Conservation (phyloP, 2,888 invertebrate genomes). For the Hydrotaea diabolus region DNA sequence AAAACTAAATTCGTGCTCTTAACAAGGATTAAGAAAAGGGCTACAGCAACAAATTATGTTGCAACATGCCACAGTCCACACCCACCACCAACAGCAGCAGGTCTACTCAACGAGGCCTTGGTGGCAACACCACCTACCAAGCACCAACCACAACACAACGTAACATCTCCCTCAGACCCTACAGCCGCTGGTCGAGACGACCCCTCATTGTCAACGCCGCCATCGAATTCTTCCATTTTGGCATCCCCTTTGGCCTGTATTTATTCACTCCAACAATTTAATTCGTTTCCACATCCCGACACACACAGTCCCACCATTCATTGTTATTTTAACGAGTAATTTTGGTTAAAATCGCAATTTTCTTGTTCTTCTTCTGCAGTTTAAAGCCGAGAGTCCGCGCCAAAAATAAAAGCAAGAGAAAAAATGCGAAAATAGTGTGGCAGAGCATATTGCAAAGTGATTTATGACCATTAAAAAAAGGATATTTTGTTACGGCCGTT, state of each 20-base stretch:
- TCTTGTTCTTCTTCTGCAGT: neutral
- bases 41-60: conserved; percentile 54
- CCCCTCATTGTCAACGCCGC: neutral
- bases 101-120: neutral
- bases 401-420: no score
- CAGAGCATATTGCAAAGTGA: conserved; percentile 49
- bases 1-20: conserved; percentile 6
- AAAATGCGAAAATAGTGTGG: conserved; percentile 28
- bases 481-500: conserved; percentile 41
- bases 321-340: conserved; percentile 34
- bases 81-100: neutral
- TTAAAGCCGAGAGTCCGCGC: neutral
- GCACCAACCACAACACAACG: conserved; percentile 44
- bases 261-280: conserved; percentile 59
- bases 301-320: neutral
- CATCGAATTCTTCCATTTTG: neutral
- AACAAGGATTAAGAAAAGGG: conserved; percentile 10
- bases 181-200: neutral
- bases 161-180: neutral
- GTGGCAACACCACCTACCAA: conserved; percentile 12
- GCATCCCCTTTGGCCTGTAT: conserved; percentile 25
- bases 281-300: neutral
- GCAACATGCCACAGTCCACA: conserved; percentile 60
- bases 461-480: conserved; percentile 61
- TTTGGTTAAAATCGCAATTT: conserved; percentile 23